Conservation (phyloP, 2,888 invertebrate species). For the Trachelus iudaicus region DNA sequence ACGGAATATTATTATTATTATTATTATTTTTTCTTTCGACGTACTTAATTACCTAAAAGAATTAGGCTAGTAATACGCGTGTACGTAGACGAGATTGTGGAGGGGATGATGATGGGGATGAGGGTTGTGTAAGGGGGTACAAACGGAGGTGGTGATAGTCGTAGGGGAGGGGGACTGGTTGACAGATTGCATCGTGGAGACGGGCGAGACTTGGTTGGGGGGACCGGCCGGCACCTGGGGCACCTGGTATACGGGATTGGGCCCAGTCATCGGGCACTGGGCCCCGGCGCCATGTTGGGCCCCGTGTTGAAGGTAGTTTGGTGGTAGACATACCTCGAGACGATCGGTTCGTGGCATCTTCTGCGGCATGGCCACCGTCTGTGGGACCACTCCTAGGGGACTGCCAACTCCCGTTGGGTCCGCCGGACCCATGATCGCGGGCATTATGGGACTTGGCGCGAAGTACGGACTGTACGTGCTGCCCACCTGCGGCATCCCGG, state of each 20-base stretch:
- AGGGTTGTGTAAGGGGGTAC: constrained; percentile 57
- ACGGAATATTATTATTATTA: too few species aligned
- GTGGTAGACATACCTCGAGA: constrained; percentile 86
- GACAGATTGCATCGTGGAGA: constrained; percentile 64
- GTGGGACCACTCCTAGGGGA: constrained; percentile 85
- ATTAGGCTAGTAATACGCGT: constrained; percentile 58
- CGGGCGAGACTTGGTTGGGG: constrained; percentile 64
- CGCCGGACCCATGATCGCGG: constrained; percentile 84
- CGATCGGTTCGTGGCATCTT: constrained; percentile 95
- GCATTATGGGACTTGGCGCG: constrained; percentile 89
- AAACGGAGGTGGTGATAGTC: constrained; percentile 51
- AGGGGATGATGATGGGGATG: constrained; percentile 58
- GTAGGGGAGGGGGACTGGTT: constrained; percentile 61
- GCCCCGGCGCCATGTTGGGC: constrained; percentile 58
- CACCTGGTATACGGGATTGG: constrained; percentile 51
- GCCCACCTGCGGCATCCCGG: constrained; percentile 89
- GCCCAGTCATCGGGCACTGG: constrained; percentile 60
- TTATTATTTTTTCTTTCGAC: too few species aligned
- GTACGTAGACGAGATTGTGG: constrained; percentile 63
- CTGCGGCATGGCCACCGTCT: constrained; percentile 89
- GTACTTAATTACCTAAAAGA: too few species aligned
- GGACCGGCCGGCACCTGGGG: constrained; percentile 58
- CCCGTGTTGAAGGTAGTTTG: constrained; percentile 62
- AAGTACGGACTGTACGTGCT: constrained; percentile 93
- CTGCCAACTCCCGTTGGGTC: constrained; percentile 84